phyloP scores from a whole-genome alignment of 2,888 invertebrate genomes.

The Sarcophaga variegata region DNA sequence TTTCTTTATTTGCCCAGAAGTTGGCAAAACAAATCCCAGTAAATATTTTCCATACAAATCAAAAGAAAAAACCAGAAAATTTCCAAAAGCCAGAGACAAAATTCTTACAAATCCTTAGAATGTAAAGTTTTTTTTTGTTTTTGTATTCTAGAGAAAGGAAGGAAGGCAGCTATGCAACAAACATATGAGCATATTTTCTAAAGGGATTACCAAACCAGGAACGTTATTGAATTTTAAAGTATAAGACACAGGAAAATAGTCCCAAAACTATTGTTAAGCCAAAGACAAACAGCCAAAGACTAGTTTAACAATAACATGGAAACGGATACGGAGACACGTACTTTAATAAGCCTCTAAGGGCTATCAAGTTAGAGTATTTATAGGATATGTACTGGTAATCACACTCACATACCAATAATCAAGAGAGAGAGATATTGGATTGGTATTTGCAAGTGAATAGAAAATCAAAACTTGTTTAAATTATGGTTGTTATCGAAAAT shows the following conservation, averaged over 20 bases:
- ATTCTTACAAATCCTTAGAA: slow-evolving; percentile 13
- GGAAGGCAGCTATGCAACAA: background rate
- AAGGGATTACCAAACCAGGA: slow-evolving; percentile 54
- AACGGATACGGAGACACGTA: slow-evolving; percentile 56
- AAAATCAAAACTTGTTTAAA: slow-evolving; percentile 55
- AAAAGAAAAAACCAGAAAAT: slow-evolving; percentile 40
- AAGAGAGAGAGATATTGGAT: slow-evolving; percentile 43
- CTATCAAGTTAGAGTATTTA: background rate
- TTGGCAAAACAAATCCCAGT: slow-evolving; percentile 50
- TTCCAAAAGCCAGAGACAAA: background rate
- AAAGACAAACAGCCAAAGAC: too few relatives aligned
- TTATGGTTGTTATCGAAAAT: slow-evolving; percentile 55
- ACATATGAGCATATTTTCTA: slow-evolving; percentile 48
- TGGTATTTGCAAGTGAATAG: slow-evolving; percentile 38
- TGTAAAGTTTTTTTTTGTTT: slow-evolving; percentile 1
- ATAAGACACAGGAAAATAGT: slow-evolving; percentile 45
- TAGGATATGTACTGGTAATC: too few relatives aligned
- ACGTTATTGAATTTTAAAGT: slow-evolving; percentile 65
- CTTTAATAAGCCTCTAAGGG: slow-evolving; percentile 64
- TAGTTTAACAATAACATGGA: background rate
- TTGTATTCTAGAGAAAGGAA: too few relatives aligned
- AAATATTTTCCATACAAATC: slow-evolving; percentile 57
- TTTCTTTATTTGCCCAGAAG: slow-evolving; percentile 48
- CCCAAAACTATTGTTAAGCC: slow-evolving; percentile 66
- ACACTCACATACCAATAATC: too few relatives aligned